Evolutionary conservation across 1,140 invertebrate genomes (phyloP).

Genomic region (Sinonovacula constricta): DNA sequence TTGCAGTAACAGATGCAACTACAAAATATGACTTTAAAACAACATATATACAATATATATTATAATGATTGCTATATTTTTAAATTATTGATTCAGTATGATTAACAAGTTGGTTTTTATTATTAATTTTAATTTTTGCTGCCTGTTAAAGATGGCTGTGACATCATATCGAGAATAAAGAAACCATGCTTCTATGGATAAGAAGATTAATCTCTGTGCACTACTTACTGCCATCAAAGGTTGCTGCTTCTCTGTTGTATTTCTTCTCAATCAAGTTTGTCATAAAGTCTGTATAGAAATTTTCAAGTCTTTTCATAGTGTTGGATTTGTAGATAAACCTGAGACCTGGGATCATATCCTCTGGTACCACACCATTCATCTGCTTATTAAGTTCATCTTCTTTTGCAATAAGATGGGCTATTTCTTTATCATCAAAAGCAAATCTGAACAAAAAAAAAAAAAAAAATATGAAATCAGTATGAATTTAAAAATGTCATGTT

Average conservation of each 20-base stretch:
- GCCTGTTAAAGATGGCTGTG: background rate
- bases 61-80: no score
- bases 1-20: no score
- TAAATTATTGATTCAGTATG: no score
- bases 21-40: no score
- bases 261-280: background rate
- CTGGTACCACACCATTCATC: background rate
- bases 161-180: background rate
- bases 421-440: constrained; percentile 13
- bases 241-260: background rate
- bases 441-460: constrained; percentile 1
- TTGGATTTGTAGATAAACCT: constrained; percentile 15
- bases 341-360: constrained; percentile 10
- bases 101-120: no score
- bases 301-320: background rate
- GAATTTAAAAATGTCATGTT: no score
- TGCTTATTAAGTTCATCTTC: background rate
- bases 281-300: background rate
- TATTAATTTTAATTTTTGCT: no score
- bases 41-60: no score
- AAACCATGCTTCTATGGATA: background rate
- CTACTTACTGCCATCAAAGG: constrained; percentile 6
- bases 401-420: background rate
- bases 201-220: background rate
- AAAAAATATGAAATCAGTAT: no score